phyloP scores from a whole-genome alignment of 1,140 invertebrate genomes.

The Triops longicaudatus region DNA sequence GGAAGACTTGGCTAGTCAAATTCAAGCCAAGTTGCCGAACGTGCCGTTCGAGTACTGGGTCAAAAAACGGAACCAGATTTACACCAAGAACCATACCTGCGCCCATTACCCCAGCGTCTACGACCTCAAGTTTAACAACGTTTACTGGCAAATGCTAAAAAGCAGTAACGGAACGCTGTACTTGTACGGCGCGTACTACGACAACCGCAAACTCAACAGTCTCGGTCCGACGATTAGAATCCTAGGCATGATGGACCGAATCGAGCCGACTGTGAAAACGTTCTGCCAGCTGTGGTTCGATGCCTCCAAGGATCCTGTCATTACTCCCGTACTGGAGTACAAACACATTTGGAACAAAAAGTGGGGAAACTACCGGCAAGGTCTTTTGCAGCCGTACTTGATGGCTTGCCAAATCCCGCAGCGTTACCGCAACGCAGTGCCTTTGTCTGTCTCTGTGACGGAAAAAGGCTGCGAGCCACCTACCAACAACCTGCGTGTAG shows the following conservation, averaged over 20 bases:
- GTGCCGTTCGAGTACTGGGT: slow-evolving; percentile 76
- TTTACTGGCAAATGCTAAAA: slow-evolving; percentile 56
- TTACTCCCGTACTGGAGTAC: slow-evolving; percentile 68
- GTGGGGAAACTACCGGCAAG: slow-evolving; percentile 89
- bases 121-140: slow-evolving; percentile 82
- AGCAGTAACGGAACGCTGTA: slow-evolving; percentile 78
- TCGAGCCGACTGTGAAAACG: slow-evolving; percentile 70
- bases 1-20: slow-evolving; percentile 19
- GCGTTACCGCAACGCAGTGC: slow-evolving; percentile 56
- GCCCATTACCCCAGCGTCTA: slow-evolving; percentile 73
- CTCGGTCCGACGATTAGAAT: slow-evolving; percentile 73
- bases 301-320: slow-evolving; percentile 62
- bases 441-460: slow-evolving; percentile 76
- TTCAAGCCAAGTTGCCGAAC: slow-evolving; percentile 51
- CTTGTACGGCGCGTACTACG: slow-evolving; percentile 80
- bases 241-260: slow-evolving; percentile 81
- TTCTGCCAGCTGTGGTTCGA: slow-evolving; percentile 88
- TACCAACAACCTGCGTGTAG: slow-evolving; percentile 76
- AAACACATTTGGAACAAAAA: slow-evolving; percentile 90
- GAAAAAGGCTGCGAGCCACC: slow-evolving; percentile 73
- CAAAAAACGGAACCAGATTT: slow-evolving; percentile 59
- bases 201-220: slow-evolving; percentile 62
- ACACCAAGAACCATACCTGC: slow-evolving; percentile 63
- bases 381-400: slow-evolving; percentile 82
- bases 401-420: slow-evolving; percentile 72